Evolutionary conservation across 2,888 invertebrate species (phyloP), one percentile per base, ranked within the genome.

Genomic region (Andrena hattorfiana): DNA sequence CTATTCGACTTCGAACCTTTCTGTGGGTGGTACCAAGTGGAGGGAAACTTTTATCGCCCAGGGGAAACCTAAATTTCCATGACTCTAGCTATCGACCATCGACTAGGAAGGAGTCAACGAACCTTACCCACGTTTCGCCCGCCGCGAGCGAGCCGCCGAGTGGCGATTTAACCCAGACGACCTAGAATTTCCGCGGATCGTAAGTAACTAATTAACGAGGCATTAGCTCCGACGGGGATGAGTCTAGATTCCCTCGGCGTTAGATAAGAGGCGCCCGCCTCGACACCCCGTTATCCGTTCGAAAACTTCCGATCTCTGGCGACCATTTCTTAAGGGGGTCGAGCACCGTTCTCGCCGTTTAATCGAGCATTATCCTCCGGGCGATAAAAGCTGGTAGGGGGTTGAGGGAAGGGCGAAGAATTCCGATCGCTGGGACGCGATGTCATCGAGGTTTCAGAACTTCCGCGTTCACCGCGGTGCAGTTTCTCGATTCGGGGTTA

Each of bases 381-480:
- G 42, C 63, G 67, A 80, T 63, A 51, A 72, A 42, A 13, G 42
- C 30, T 0, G 13, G 54, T 7, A 54, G 2, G 32, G 26, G 8
- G 23, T 4, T 32, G 42, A 23, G n/a, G 26, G 10, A 7, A 28
- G 54, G 10, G 8, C 51, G 32, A 54, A 32, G 63, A 54, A 64
- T 66, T 74, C 75, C 74, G 68, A 77, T 20, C 68, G 69, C 42
- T 51, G 51, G 48, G 76, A 56, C 56, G 77, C 71, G 70, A 56
- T 77, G 85, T 89, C 86, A 89, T 90, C 85, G 86, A 87, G 89
- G 88, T 88, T 89, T 90, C 88, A 87, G 87, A 88, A 89, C 51
- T 82, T 77, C 13, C 63, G 30, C 74, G 16, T 23, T 10, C 67
- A 51, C 60, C 20, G 54, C 51, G 20, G 20, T 48, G 62, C 63